These are phyloP conservation scores for Parelbella ahira DNA, from an alignment of 2,888 invertebrate species.

Conservation along the genomic window DNA sequence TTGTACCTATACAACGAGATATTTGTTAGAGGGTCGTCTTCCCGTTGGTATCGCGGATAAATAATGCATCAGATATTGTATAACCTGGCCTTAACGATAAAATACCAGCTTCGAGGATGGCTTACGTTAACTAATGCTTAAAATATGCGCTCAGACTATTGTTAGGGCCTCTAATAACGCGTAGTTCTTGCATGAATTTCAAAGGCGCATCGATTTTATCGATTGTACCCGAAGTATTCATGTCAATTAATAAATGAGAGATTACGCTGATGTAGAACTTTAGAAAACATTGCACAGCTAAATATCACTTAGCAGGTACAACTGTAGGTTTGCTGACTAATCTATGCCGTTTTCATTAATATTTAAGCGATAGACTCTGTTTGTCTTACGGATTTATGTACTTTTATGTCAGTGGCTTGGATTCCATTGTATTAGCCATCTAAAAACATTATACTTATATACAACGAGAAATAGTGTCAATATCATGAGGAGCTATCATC, in stretches of 20 bases:
- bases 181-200: constrained; percentile 18
- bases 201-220: constrained; percentile 20
- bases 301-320: no score
- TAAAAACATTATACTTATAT: no score
- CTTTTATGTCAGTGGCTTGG: no score
- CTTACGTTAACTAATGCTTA: constrained; percentile 28
- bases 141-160: constrained; percentile 30
- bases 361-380: no score
- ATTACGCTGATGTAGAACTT: constrained; percentile 14
- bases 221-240: constrained; percentile 15
- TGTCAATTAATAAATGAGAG: constrained; percentile 25
- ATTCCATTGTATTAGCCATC: no score
- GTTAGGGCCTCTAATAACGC: constrained; percentile 26
- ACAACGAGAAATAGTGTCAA: no score
- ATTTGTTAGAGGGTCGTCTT: constrained; percentile 14
- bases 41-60: constrained; percentile 50
- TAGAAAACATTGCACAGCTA: no score
- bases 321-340: no score
- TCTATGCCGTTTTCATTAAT: no score
- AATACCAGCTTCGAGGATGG: constrained; percentile 28
- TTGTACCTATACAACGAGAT: background rate
- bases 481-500: no score
- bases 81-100: constrained; percentile 29
- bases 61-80: constrained; percentile 49
- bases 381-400: no score